Percentiles rank a stretch among this genome's conserved stretches.
These are phyloP conservation scores for Myiothlypis coronata DNA, from an alignment of 2,797 vertebrate species.

Conservation along the genomic window DNA sequence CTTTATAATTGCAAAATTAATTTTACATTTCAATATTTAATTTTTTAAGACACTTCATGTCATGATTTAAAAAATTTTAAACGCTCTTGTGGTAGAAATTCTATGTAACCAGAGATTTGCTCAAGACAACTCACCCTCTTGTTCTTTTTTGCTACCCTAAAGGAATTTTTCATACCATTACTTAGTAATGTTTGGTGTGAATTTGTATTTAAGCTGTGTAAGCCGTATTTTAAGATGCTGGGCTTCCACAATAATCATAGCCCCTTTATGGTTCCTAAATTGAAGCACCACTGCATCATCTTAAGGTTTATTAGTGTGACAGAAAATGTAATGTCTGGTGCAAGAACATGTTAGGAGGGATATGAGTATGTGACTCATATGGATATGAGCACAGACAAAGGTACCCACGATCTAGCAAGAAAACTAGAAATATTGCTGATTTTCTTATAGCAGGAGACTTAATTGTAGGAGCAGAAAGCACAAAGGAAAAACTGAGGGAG, in stretches of 20 bases:
- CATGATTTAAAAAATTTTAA: not conserved
- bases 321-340: not conserved
- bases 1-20: not conserved
- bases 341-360: not conserved
- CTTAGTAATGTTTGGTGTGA: not conserved
- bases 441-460: not conserved
- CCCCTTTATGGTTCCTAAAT: not conserved
- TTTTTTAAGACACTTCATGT: not conserved
- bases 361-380: too few species aligned
- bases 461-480: not conserved
- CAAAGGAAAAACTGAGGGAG: constrained; percentile 2
- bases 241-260: not conserved
- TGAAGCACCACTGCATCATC: not conserved
- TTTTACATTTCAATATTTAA: not conserved
- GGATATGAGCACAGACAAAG: not conserved
- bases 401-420: not conserved
- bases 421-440: not conserved
- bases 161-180: not conserved
- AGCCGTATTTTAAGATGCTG: not conserved
- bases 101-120: not conserved
- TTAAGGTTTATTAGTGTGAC: not conserved
- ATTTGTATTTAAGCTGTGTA: not conserved
- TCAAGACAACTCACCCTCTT: not conserved
- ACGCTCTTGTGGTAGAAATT: not conserved
- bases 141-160: not conserved